These are phyloP conservation scores for Pomatostomus ruficeps DNA, from an alignment of 2,113 vertebrate genomes.

Conservation along the genomic window DNA sequence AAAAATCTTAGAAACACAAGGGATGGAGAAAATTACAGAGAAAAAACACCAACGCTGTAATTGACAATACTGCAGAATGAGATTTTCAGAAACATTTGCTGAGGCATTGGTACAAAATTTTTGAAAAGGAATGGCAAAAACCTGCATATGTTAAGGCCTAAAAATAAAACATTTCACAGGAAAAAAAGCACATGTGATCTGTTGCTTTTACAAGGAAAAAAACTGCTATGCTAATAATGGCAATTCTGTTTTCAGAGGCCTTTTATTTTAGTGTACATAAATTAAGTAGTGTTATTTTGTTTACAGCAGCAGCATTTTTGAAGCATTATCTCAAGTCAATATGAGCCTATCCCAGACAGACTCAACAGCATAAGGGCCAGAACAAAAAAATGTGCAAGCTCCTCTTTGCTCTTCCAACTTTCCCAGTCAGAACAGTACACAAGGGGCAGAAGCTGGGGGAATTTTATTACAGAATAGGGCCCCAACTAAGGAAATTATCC, in stretches of 20 bases:
- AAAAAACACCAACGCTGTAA: neutral
- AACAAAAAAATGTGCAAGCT: neutral
- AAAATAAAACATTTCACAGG: constrained; percentile 22
- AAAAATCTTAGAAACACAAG: neutral
- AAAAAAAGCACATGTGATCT: neutral
- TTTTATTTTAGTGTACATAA: neutral
- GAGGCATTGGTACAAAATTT: neutral
- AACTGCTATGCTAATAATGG: neutral
- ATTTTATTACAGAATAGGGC: neutral
- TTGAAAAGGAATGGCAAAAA: neutral
- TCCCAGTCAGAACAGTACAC: neutral
- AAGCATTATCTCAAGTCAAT: neutral
- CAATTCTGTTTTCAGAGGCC: neutral
- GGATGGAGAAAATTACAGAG: neutral
- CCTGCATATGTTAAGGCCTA: neutral
- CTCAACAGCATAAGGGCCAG: neutral
- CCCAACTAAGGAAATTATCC: neutral
- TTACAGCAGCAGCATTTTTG: neutral
- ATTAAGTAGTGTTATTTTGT: neutral
- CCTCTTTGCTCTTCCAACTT: neutral
- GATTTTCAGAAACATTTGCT: neutral
- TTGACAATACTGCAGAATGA: neutral
- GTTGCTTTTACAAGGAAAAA: neutral
- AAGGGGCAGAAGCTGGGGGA: neutral
- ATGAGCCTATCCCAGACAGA: neutral